phyloP scores from a whole-genome alignment of 2,113 vertebrate genomes.

The Limanda limanda region DNA sequence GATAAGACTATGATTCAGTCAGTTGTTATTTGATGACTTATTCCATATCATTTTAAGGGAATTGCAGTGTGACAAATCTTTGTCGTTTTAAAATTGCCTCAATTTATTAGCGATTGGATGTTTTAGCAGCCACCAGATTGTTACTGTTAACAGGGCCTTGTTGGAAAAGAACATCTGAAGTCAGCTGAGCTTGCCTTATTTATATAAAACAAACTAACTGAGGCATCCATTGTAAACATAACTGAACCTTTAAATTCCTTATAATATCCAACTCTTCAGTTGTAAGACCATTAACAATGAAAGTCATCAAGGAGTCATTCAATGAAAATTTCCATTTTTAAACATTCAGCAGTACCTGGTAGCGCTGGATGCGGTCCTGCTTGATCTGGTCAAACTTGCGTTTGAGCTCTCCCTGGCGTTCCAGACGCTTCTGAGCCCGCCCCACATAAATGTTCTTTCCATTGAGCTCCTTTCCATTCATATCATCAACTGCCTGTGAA shows the following conservation, averaged over 20 bases:
- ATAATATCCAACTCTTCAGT: no score
- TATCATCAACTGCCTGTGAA: constrained; percentile 89
- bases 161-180: no score
- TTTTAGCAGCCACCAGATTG: no score
- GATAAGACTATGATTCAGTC: background rate
- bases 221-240: no score
- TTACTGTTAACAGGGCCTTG: no score
- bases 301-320: background rate
- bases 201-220: no score
- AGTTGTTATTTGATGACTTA: background rate
- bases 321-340: background rate
- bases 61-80: background rate
- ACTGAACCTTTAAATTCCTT: no score
- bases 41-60: background rate
- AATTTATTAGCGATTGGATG: no score
- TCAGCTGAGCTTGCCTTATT: no score
- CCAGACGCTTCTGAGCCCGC: constrained; percentile 93
- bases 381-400: constrained; percentile 94
- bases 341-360: constrained; percentile 85
- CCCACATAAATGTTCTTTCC: constrained; percentile 91
- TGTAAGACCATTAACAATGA: background rate
- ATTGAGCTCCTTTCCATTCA: constrained; percentile 93
- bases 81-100: background rate
- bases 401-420: constrained; percentile 94
- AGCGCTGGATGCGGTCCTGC: constrained; percentile 91